These are phyloP conservation scores for Colaptes auratus DNA, from an alignment of 2,113 vertebrate genomes.

Conservation along the genomic window DNA sequence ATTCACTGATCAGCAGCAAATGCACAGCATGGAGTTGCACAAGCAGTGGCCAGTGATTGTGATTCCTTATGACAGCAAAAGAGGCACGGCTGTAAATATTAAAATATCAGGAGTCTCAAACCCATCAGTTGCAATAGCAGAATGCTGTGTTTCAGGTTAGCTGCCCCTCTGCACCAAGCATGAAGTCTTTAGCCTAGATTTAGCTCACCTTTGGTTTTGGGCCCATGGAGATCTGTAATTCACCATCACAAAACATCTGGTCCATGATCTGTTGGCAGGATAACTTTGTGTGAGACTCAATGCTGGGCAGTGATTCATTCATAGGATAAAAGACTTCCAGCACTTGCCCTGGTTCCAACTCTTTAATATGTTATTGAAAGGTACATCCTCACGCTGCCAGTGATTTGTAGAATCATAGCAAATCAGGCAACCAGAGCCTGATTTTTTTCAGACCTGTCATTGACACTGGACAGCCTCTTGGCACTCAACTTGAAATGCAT, in stretches of 20 bases:
- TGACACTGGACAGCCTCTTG: background rate
- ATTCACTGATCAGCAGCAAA: background rate
- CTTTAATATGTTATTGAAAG: rapidly evolving
- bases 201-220: background rate
- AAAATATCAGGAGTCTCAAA: background rate
- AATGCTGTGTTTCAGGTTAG: background rate
- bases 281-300: background rate
- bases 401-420: too few relatives aligned
- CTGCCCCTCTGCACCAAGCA: background rate
- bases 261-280: background rate
- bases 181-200: background rate
- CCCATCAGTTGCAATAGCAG: background rate
- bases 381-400: background rate
- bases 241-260: background rate
- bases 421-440: background rate
- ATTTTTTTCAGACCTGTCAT: background rate
- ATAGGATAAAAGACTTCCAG: background rate
- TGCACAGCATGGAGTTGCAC: background rate
- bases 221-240: background rate
- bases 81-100: background rate
- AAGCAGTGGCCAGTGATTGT: background rate
- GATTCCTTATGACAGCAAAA: background rate
- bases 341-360: background rate
- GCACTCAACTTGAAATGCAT: background rate
- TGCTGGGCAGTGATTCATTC: background rate